A percentile compares a stretch with the other conserved stretches of the same genome.
phyloP scores from a whole-genome alignment of 2,797 vertebrate genomes.

The Xiphophorus birchmanni region DNA sequence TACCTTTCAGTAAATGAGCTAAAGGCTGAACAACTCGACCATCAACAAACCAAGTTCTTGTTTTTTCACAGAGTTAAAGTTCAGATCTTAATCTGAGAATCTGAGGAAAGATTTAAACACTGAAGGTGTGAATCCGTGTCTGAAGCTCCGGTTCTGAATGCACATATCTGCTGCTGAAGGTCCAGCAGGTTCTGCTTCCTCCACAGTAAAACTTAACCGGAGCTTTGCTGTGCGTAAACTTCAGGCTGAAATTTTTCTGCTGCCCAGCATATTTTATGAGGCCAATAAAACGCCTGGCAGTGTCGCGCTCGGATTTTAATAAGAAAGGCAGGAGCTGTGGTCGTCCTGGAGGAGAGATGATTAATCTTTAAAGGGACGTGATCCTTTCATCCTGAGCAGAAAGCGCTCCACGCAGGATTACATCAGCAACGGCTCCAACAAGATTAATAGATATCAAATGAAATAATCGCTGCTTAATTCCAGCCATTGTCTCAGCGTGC shows the following conservation, averaged over 20 bases:
- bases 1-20: neutral
- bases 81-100: neutral
- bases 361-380: constrained; percentile 58
- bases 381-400: constrained; percentile 60
- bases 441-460: constrained; percentile 64
- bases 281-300: constrained; percentile 14
- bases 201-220: neutral
- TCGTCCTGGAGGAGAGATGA: constrained; percentile 55
- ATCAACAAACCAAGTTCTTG: no score
- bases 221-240: constrained; percentile 3
- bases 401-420: constrained; percentile 45
- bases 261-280: constrained; percentile 19
- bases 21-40: neutral
- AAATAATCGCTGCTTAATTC: constrained; percentile 58
- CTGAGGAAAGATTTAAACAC: no score
- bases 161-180: neutral
- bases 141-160: no score
- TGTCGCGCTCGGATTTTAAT: constrained; percentile 43
- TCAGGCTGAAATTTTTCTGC: neutral
- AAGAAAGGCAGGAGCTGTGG: constrained; percentile 36
- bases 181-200: neutral
- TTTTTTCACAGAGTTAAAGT: no score
- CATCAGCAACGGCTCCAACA: constrained; percentile 41
- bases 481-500: constrained; percentile 44
- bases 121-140: neutral